A percentile compares a stretch with the other conserved stretches of the same genome.
These are phyloP conservation scores for Empidonax traillii DNA, from an alignment of 2,113 vertebrate genomes.

Conservation along the genomic window DNA sequence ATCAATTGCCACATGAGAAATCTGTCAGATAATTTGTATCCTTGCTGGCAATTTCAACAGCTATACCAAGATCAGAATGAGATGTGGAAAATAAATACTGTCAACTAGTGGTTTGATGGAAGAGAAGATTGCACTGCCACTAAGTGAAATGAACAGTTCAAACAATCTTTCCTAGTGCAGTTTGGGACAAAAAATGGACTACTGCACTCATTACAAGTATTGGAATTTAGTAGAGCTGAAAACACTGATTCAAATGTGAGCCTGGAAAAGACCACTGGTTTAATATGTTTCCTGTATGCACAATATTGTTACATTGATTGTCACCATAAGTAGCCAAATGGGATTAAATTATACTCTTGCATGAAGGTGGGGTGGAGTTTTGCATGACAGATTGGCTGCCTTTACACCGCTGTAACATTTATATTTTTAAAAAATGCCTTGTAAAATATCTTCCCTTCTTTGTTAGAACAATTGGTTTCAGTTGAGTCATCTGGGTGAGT, in stretches of 20 bases:
- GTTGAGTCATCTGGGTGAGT: neutral
- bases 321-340: neutral
- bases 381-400: neutral
- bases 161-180: neutral
- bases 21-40: conserved; percentile 3
- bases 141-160: neutral
- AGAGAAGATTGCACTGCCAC: neutral
- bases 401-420: neutral
- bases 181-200: neutral
- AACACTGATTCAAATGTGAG: neutral
- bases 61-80: conserved; percentile 3
- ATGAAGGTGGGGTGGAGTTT: neutral
- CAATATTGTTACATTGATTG: neutral
- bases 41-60: conserved; percentile 5
- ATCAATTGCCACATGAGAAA: neutral
- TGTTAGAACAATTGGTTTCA: neutral
- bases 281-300: neutral
- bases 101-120: neutral
- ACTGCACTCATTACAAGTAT: neutral
- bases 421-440: neutral
- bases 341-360: neutral
- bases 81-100: conserved; percentile 15
- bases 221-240: neutral
- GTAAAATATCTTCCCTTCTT: neutral
- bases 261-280: neutral